Evolutionary conservation across 2,797 vertebrate species (phyloP), one percentile per base, ranked within the genome.

Genomic region (Peromyscus melanophrys): DNA sequence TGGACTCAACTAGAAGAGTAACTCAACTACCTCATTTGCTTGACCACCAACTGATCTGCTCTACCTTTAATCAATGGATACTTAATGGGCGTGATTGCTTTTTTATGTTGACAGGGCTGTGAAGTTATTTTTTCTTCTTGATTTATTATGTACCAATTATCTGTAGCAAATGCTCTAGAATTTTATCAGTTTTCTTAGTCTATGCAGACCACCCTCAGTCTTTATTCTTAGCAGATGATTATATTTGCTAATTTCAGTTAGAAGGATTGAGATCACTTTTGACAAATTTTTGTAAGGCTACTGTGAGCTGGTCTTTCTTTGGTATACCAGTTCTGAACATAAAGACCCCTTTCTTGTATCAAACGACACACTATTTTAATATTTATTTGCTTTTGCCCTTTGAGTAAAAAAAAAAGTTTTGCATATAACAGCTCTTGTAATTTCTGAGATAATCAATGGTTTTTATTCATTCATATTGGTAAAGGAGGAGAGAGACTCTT

Each of bases 231-330:
- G 57, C 16, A 92, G 82, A 59, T 93, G 34, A 89, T 5, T 12
- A 23, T 93, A 49, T 75, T 77, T 94, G 17, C 40, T n/a, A 80
- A 91, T 90, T 95, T 67, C 83, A 52, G 43, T 73, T 71, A 81
- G 7, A 40, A 37, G 46, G n/a, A 46, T 1, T 73, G 43, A 65
- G 25, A 14, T 88, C 46, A 73, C 10, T 77, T 75, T 95, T 81
- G 90, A 21, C 14, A 89, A 92, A 67, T 23, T 86, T 29, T 77
- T 57, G 23, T 69, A 92, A n/a, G 5, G 57, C 69, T 69, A 2
- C 57, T 76, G 13, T 78, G 29, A 96, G 37, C 16, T 43, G 76
- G 19, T 16, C 31, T 95, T 97, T 77, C 12, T 87, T 86, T 71
- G 43, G 59, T 46, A 96, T 9, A 57, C 65, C 46, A 92, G 19